Base-by-base conservation (phyloP, 2,888 invertebrate genomes). In the Andrena praecox region DNA sequence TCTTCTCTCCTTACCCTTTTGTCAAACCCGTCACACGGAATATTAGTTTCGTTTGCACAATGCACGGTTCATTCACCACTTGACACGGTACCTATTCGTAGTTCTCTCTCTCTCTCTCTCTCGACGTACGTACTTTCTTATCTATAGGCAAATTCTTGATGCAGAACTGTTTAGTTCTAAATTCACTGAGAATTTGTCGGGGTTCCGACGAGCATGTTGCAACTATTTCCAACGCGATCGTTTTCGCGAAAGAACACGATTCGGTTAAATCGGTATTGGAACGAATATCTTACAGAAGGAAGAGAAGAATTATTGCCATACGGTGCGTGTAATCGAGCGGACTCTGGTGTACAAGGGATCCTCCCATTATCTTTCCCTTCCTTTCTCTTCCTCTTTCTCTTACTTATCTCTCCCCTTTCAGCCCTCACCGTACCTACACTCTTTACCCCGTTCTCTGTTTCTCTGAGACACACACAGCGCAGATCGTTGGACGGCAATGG, bases 1-100 rank as follows among this genome's bases (percentile, higher is more conserved):
- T 33, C 73, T 20, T 12, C 59, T 52, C 66, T 59, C 68, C 60
- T 60, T 72, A 27, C 31, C 66, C 72, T 73, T 68, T 69, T 59
- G 76, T 78, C 82, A 74, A 77, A 68, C 69, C 73, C 63, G 77
- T 70, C 81, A 69, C 62, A 20, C 35, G 52, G 84, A 85, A 89
- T 90, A 91, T 91, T 91, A 89, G 91, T 89, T 87, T 90, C 84
- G 85, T 90, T 90, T 89, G 87, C 64, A 79, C 85, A 87, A 82
- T 77, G 82, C 88, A 90, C 91, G 89, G 87, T 77, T 84, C 33
- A 35, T 82, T 79, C 64, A 31, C 68, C 68, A 71, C 50, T 78
- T 60, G 69, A 60, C 67, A 50, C 84, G 68, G 54, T 35, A 54
- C 59, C 68, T 68, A 68, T 84, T 71, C 24, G 8, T 3, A 20